Conservation (phyloP, 2,888 invertebrate genomes). For the Ganaspis brasiliensis region DNA sequence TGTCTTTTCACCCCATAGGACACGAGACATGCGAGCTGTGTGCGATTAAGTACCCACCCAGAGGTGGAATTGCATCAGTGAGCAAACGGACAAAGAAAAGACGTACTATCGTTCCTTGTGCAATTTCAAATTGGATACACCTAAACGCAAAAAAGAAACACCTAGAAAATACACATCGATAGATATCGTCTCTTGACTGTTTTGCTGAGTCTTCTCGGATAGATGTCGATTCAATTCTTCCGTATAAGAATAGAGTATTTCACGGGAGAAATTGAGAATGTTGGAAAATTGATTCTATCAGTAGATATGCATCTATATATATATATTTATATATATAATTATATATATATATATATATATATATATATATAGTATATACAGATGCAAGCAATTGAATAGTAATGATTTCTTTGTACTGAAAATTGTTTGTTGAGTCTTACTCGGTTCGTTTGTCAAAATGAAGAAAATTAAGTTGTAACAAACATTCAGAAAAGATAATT, state of each 20-base stretch:
- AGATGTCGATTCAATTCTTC: slow-evolving; percentile 38
- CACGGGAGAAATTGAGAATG: slow-evolving; percentile 22
- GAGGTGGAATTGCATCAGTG: slow-evolving; percentile 30
- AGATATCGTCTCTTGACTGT: background rate
- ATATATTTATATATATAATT: too few relatives aligned
- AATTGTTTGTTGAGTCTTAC: too few relatives aligned
- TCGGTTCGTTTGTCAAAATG: too few relatives aligned
- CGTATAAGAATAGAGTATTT: slow-evolving; percentile 30
- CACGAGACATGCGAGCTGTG: slow-evolving; percentile 1
- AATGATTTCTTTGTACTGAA: slow-evolving; percentile 5
- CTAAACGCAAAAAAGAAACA: slow-evolving; percentile 25
- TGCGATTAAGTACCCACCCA: slow-evolving; percentile 41
- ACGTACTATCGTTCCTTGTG: background rate
- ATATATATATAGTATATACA: too few relatives aligned
- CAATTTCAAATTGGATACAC: slow-evolving; percentile 40
- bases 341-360: slow-evolving; percentile 5
- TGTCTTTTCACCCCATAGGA: slow-evolving; percentile 37
- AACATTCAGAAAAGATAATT: too few relatives aligned
- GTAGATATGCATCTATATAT: background rate
- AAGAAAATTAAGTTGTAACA: too few relatives aligned
- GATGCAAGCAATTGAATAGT: slow-evolving; percentile 2
- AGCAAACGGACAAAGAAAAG: slow-evolving; percentile 28
- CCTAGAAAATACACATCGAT: slow-evolving; percentile 19
- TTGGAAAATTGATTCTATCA: slow-evolving; percentile 15
- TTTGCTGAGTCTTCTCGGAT: slow-evolving; percentile 32